Evolutionary conservation across 2,113 vertebrate species (phyloP), one percentile per base, ranked within the genome.

Genomic region (Embiotoca jacksoni): DNA sequence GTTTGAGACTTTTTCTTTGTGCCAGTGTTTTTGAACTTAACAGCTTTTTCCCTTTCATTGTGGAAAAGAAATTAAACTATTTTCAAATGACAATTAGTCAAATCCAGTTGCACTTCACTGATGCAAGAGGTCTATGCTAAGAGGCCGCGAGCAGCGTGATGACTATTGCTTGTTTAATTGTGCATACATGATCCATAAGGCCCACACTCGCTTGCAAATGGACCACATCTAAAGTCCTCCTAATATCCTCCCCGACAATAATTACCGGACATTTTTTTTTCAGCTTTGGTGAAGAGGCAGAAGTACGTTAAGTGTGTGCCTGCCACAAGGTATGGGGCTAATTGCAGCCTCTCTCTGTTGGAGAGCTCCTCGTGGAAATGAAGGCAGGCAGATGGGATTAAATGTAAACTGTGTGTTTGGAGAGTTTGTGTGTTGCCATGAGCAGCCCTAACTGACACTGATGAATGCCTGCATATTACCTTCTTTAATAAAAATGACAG

Each of bases 401-500:
- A 85, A 71, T 89, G 62, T 84, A 82, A 90, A 85, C 77, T 83
- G 72, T 77, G 80, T 60, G 64, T 85, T 82, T 75, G 70, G 82
- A 81, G 86, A 78, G 78, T 89, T 83, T 83, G 76, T 83, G 76
- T 78, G 56, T 72, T 65, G 61, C 86, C 65, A 35, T 41, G 65
- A 75, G 75, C 47, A 33, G 81, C 33, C 56, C 57, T 74, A 89
- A 89, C 80, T 90, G 89, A 78, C 69, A 78, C 77, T 91, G 91
- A 93, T 85, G 80, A 92, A 94, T 89, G 82, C 50, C 58, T 65
- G 10, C 23, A 69, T 78, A 70, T 23, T 60, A 72, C 78, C 56
- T 80, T 78, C 75, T 88, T 86, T 82, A 89, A 86, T 88, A 88
- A 77, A 84, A 90, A 85, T 77, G 73, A 90, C 87, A 84, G 77